Evolutionary conservation across 2,888 invertebrate species (phyloP).

Genomic region (Pseudococcus longispinus): DNA sequence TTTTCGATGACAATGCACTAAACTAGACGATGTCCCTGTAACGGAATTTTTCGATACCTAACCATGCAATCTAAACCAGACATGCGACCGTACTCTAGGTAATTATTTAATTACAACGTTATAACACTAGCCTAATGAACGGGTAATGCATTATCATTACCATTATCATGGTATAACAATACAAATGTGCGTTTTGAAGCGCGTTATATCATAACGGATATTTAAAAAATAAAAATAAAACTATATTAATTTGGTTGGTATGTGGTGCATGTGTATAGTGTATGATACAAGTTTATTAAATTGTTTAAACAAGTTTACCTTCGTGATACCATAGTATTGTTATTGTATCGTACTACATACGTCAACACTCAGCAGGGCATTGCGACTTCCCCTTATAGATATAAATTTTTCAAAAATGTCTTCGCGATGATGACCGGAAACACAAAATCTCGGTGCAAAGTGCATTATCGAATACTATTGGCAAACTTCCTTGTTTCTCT

Average conservation of each 20-base stretch:
- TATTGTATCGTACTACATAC: neutral
- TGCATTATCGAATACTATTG: neutral
- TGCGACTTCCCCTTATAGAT: neutral
- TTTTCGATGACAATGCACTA: neutral
- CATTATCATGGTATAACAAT: slow-evolving; percentile 29
- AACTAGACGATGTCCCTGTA: slow-evolving; percentile 14
- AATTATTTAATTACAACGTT: slow-evolving; percentile 37
- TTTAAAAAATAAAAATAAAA: neutral
- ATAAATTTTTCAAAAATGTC: slow-evolving; percentile 20
- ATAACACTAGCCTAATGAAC: neutral
- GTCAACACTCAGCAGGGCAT: neutral
- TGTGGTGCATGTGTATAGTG: neutral
- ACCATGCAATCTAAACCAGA: neutral
- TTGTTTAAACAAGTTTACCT: slow-evolving; percentile 39
- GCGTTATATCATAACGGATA: slow-evolving; percentile 30
- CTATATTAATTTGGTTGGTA: slow-evolving; percentile 25
- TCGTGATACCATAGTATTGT: neutral
- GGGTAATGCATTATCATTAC: neutral
- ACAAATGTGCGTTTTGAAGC: slow-evolving; percentile 33
- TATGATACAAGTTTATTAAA: slow-evolving; percentile 7
- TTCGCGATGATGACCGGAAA: neutral
- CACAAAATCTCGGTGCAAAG: neutral
- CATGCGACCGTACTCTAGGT: slow-evolving; percentile 17
- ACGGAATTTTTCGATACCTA: slow-evolving; percentile 4
- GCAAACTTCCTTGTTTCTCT: neutral